Percentiles rank a stretch among this genome's conserved stretches.
Evolutionary conservation across 2,888 invertebrate species (phyloP).

Genomic region (Drosophila hawaiiensis): DNA sequence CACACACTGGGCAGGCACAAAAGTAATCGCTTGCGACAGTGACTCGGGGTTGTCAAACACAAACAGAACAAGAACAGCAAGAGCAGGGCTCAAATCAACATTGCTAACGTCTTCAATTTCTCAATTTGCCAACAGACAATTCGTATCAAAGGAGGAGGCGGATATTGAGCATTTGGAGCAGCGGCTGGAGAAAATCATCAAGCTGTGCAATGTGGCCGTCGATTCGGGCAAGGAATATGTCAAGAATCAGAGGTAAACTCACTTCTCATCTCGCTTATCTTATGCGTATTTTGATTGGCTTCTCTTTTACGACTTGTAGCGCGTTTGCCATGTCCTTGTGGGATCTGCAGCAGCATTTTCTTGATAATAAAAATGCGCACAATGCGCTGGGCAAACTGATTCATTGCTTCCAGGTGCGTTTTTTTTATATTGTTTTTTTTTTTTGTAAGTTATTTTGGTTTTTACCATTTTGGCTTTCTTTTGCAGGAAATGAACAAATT

Average conservation of each 20-base stretch:
- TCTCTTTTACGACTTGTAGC: slow-evolving; percentile 85
- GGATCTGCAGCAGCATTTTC: slow-evolving; percentile 95
- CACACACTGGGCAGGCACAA: slow-evolving; percentile 30
- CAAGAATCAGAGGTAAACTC: slow-evolving; percentile 93
- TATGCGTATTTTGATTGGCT: slow-evolving; percentile 15
- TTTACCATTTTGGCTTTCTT: neutral
- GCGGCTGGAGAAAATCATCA: slow-evolving; percentile 95
- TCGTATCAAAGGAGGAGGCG: slow-evolving; percentile 93
- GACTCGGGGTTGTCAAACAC: slow-evolving; percentile 17
- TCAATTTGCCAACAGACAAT: slow-evolving; percentile 87
- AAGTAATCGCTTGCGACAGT: slow-evolving; percentile 55
- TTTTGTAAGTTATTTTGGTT: too few relatives aligned
- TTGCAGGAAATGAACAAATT: slow-evolving; percentile 96
- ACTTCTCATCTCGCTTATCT: slow-evolving; percentile 2
- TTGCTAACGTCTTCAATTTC: slow-evolving; percentile 56
- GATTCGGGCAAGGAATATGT: slow-evolving; percentile 97
- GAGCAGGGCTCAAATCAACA: slow-evolving; percentile 1
- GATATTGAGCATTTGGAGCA: slow-evolving; percentile 95
- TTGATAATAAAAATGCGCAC: slow-evolving; percentile 92
- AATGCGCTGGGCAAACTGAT: slow-evolving; percentile 92
- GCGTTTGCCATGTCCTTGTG: slow-evolving; percentile 94
- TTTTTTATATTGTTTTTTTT: neutral
- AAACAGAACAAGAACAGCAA: slow-evolving; percentile 2
- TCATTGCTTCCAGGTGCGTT: slow-evolving; percentile 88
- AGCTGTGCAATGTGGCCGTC: slow-evolving; percentile 95